Percentiles rank a stretch among this genome's conserved stretches.
Conservation (phyloP, 2,888 invertebrate species). For the Athalia cordata region DNA sequence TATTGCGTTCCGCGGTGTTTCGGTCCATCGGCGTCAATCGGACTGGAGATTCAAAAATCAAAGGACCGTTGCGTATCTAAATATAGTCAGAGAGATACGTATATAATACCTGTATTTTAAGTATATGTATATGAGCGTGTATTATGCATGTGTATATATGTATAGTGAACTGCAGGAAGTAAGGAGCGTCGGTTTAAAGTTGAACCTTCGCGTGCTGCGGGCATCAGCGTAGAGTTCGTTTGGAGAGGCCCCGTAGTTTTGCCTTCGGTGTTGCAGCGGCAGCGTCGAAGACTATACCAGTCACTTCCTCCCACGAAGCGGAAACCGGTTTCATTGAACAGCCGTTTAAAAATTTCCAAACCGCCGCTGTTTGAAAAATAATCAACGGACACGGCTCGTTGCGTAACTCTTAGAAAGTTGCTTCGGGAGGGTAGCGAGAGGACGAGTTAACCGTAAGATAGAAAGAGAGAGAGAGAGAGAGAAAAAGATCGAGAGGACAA, state of each 20-base stretch:
- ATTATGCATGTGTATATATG: no score
- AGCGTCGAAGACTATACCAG: slow-evolving; percentile 2
- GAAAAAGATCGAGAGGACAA: slow-evolving; percentile 47
- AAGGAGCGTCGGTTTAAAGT: slow-evolving; percentile 2
- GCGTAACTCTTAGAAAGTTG: slow-evolving; percentile 69
- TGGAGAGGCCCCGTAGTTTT: neutral
- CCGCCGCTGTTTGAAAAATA: slow-evolving; percentile 68
- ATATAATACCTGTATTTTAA: neutral
- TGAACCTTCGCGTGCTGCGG: neutral
- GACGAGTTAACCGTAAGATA: neutral
- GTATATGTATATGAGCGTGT: neutral
- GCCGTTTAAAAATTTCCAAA: slow-evolving; percentile 68
- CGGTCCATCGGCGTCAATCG: no score
- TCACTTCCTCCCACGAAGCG: slow-evolving; percentile 40
- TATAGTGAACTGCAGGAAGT: neutral
- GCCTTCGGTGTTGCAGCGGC: neutral
- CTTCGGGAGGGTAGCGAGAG: slow-evolving; percentile 47
- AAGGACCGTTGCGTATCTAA: neutral
- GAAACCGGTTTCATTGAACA: slow-evolving; percentile 72
- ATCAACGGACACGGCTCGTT: slow-evolving; percentile 69
- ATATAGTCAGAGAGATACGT: neutral
- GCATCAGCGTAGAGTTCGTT: no score
- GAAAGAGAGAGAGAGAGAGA: slow-evolving; percentile 4
- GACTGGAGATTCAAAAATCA: no score
- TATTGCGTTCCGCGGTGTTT: no score